phyloP scores from a whole-genome alignment of 2,113 vertebrate genomes.

The Dasypus novemcinctus region DNA sequence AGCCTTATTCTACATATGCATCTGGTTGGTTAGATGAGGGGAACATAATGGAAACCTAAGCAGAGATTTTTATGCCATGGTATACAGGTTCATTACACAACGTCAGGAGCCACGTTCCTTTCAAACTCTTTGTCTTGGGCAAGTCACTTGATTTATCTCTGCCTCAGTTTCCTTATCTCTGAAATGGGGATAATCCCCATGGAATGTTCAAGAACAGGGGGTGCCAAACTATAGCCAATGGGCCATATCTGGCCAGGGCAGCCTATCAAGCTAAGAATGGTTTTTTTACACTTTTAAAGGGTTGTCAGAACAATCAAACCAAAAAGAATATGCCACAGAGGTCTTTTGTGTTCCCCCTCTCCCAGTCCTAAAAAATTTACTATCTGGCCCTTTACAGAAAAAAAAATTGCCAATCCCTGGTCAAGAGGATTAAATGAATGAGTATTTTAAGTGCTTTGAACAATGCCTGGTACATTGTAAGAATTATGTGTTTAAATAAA shows the following conservation, averaged over 20 bases:
- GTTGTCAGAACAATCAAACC: constrained; percentile 1
- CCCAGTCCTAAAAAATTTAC: background rate
- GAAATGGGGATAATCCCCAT: background rate
- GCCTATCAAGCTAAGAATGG: background rate
- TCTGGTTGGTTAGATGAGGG: background rate
- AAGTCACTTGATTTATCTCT: background rate
- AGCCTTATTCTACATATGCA: background rate
- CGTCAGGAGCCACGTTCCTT: background rate
- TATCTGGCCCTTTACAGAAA: background rate
- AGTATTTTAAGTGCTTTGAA: background rate
- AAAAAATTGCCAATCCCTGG: background rate
- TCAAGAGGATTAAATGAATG: background rate
- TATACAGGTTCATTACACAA: background rate
- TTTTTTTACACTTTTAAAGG: background rate
- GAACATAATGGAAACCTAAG: background rate
- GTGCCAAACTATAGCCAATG: background rate
- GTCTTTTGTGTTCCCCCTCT: background rate
- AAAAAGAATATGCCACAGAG: background rate
- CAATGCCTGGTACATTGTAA: background rate
- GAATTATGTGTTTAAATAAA: background rate
- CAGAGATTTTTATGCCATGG: background rate
- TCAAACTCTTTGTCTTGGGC: background rate
- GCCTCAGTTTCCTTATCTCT: background rate
- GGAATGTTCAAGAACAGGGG: background rate
- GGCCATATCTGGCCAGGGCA: background rate